These are phyloP conservation scores for Typhlichthys subterraneus DNA, from an alignment of 2,797 vertebrate species.

Conservation along the genomic window DNA sequence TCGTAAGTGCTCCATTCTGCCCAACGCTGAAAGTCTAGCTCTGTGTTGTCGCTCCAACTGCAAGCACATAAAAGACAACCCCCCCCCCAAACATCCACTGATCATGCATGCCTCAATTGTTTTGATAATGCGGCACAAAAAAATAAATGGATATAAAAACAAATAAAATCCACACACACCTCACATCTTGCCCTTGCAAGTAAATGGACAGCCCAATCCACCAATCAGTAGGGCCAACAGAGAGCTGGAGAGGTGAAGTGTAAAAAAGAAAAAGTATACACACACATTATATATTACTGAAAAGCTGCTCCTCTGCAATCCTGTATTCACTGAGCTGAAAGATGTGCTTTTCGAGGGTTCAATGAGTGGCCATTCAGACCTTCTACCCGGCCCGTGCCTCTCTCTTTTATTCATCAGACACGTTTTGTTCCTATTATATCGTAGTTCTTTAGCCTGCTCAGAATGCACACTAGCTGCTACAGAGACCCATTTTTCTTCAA, in stretches of 20 bases:
- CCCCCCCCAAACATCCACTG: conserved; percentile 1
- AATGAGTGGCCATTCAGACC: conserved; percentile 33
- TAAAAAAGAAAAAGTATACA: conserved; percentile 14
- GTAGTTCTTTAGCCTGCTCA: conserved; percentile 35
- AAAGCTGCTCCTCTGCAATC: conserved; percentile 16
- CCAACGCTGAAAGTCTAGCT: conserved; percentile 87
- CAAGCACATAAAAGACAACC: conserved; percentile 40
- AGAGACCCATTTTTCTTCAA: conserved; percentile 17
- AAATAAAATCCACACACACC: conserved; percentile 60
- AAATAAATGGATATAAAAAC: conserved; percentile 12
- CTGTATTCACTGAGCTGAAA: conserved; percentile 17
- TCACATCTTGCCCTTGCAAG: conserved; percentile 70
- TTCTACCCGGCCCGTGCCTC: conserved; percentile 25
- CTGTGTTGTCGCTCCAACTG: conserved; percentile 88
- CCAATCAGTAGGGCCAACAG: conserved; percentile 78
- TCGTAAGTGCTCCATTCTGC: conserved; percentile 49
- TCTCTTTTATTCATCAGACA: conserved; percentile 33
- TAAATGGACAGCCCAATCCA: conserved; percentile 87
- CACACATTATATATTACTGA: not conserved
- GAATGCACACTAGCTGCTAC: conserved; percentile 17
- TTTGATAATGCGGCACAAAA: conserved; percentile 1
- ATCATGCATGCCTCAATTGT: not conserved
- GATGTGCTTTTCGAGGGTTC: conserved; percentile 22
- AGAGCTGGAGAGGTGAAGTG: conserved; percentile 45
- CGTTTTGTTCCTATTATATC: conserved; percentile 52